Conservation (phyloP, 2,888 invertebrate genomes). For the Parascotia fuliginaria region DNA sequence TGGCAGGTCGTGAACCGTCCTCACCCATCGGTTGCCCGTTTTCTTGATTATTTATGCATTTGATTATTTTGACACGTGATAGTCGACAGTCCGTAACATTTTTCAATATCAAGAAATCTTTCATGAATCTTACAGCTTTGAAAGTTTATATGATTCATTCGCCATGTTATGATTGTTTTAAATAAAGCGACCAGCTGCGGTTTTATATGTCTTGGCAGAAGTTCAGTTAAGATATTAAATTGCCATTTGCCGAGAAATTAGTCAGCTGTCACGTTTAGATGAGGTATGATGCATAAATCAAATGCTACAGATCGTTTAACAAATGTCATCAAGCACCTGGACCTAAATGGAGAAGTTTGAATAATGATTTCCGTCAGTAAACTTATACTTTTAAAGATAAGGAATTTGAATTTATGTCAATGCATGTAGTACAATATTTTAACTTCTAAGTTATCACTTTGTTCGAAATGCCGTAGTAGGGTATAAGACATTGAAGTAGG, state of each 20-base stretch:
- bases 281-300: constrained; percentile 10
- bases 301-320: neutral
- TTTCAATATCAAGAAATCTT: constrained; percentile 6
- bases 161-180: constrained; percentile 14
- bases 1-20: no score
- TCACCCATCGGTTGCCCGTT: no score
- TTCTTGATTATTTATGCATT: no score
- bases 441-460: neutral
- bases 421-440: neutral
- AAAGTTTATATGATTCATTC: constrained; percentile 30
- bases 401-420: neutral
- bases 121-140: constrained; percentile 1
- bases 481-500: constrained; percentile 50
- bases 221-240: constrained; percentile 23
- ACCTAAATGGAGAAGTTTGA: constrained; percentile 1
- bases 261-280: constrained; percentile 27
- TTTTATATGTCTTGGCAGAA: constrained; percentile 28
- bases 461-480: constrained; percentile 49
- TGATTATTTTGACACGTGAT: no score
- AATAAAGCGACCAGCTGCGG: constrained; percentile 36
- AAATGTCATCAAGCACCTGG: constrained; percentile 3
- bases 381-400: no score
- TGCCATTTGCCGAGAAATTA: constrained; percentile 27
- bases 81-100: no score
- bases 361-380: neutral